Base-by-base conservation (phyloP, 2,797 vertebrate species). In the Picus viridis region DNA sequence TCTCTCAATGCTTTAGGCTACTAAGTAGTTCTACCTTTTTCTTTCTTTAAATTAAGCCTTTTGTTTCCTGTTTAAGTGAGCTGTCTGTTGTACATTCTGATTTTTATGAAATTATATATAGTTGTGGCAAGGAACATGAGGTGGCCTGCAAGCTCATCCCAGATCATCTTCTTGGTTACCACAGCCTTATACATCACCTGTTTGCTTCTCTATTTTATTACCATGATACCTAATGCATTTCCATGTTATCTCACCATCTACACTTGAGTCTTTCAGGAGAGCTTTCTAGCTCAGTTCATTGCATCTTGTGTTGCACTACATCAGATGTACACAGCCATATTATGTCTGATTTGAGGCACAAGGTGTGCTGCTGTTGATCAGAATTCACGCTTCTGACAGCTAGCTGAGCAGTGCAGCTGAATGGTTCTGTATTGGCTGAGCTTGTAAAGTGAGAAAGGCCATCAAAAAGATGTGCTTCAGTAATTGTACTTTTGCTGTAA, bases 381-480 rank as follows among this genome's bases (percentile, higher is more conserved):
- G 73, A 80, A 39, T 68, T 72, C 61, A 23, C 43, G 16, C 74
- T 90, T 86, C 70, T 88, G 68, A 57, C 20, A 9, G 16, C 41
- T 57, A 59, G 84, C 85, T 87, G 83, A 80, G 87, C 39, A 41
- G 74, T 24, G 54, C 88, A 79, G 75, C 86, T 94, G 93, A 92
- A 86, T 86, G 90, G 94, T 93, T 93, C 51, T 93, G 94, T 97
- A 86, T 71, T 94, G 95, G 94, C 92, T 94, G 90, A 93, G 85
- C 93, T 95, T 74, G 88, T 84, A 54, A 92, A 69, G 73, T 70
- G 76, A 94, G 93, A 93, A 94, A 45, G 19, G 74, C 86, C 82
- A 88, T 86, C 70, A 95, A 94, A 95, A 97, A 95, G 94, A 63
- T 97, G 96, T 95, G 97, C 95, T 95, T 94, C 96, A 97, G 96